phyloP scores from a whole-genome alignment of 2,113 vertebrate genomes.

The Lates calcarifer region DNA sequence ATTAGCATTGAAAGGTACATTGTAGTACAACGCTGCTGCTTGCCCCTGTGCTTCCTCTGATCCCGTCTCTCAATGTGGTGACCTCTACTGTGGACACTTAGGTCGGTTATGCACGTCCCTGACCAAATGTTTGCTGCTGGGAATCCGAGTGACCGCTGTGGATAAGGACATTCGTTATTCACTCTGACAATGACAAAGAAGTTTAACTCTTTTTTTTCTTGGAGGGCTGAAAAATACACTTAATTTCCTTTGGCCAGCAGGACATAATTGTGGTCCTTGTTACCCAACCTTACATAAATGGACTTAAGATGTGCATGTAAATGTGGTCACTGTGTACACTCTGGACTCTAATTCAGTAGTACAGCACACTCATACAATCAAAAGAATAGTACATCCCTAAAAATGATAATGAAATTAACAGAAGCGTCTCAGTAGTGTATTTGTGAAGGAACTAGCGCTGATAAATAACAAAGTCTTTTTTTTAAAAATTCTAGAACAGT shows the following conservation, averaged over 20 bases:
- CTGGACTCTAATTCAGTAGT: background rate
- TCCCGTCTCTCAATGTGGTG: slow-evolving; percentile 57
- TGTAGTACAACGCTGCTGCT: slow-evolving; percentile 62
- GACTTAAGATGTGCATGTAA: slow-evolving; percentile 18
- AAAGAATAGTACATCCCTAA: background rate
- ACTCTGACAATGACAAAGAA: slow-evolving; percentile 23
- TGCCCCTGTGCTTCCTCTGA: slow-evolving; percentile 63
- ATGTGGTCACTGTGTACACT: background rate
- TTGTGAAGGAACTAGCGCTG: slow-evolving; percentile 18
- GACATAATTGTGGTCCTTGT: background rate
- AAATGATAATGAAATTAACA: slow-evolving; percentile 1
- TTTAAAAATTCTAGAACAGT: background rate
- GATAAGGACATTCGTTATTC: slow-evolving; percentile 51
- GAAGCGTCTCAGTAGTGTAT: slow-evolving; percentile 16
- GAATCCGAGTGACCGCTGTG: slow-evolving; percentile 38
- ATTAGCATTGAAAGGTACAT: slow-evolving; percentile 80
- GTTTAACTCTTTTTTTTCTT: background rate
- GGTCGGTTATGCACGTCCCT: slow-evolving; percentile 61
- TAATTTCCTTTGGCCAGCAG: slow-evolving; percentile 4
- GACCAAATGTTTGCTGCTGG: slow-evolving; percentile 62
- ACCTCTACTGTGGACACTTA: slow-evolving; percentile 71
- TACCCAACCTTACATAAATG: background rate
- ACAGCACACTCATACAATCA: slow-evolving; percentile 3
- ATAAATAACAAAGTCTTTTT: slow-evolving; percentile 2
- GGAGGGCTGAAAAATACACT: slow-evolving; percentile 2